These are phyloP conservation scores for Bombyx mandarina DNA, from an alignment of 1,140 invertebrate genomes.

Conservation along the genomic window DNA sequence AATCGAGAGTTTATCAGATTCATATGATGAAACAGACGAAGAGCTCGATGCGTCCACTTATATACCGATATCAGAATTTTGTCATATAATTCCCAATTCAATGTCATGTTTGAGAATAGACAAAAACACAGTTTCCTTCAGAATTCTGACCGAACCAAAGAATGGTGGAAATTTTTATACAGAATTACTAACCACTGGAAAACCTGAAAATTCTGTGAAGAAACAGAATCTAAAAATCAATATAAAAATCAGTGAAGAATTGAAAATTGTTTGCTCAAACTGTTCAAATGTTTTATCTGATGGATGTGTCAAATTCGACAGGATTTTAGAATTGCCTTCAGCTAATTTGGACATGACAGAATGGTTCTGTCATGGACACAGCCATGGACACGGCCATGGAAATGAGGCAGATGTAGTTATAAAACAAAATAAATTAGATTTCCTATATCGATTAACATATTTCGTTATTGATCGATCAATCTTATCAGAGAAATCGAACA, in stretches of 20 bases:
- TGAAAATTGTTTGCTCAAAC: constrained; percentile 66
- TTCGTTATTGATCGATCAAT: constrained; percentile 57
- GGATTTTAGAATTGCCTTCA: constrained; percentile 71
- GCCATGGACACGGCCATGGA: constrained; percentile 1
- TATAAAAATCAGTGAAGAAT: constrained; percentile 36
- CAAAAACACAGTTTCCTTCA: constrained; percentile 59
- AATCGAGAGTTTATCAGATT: constrained; percentile 55
- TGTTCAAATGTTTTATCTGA: constrained; percentile 63
- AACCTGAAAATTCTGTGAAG: constrained; percentile 26
- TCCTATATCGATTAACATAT: constrained; percentile 67
- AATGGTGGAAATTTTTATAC: constrained; percentile 68
- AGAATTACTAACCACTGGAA: constrained; percentile 56
- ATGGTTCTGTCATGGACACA: constrained; percentile 71
- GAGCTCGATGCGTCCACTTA: constrained; percentile 40
- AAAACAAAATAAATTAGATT: constrained; percentile 59
- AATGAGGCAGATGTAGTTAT: constrained; percentile 30
- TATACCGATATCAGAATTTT: constrained; percentile 57
- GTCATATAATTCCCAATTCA: constrained; percentile 62
- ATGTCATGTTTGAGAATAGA: constrained; percentile 64
- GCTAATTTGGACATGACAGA: constrained; percentile 69
- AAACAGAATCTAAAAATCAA: constrained; percentile 41
- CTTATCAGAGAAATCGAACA: constrained; percentile 47
- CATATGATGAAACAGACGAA: constrained; percentile 37
- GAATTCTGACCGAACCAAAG: constrained; percentile 60
- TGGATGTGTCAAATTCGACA: constrained; percentile 50